Conservation (phyloP, 2,888 invertebrate genomes). For the Tenthredo mesomela region DNA sequence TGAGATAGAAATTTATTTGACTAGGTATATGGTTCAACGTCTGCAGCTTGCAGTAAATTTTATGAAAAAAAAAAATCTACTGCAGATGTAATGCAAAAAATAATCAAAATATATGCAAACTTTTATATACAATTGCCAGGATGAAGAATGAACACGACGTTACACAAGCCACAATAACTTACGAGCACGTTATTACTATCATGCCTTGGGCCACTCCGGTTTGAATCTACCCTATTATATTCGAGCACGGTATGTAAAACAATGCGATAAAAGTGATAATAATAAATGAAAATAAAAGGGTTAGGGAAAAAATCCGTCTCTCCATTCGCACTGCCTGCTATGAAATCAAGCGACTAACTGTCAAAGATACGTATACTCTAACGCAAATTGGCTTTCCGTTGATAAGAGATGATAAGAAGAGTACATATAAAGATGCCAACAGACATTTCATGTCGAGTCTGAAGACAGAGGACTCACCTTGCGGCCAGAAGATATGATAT, state of each 20-base stretch:
- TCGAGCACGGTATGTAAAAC: conserved; percentile 16
- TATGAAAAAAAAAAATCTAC: background rate
- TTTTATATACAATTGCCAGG: conserved; percentile 19
- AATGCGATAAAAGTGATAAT: conserved; percentile 5
- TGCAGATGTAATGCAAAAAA: background rate
- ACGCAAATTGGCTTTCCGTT: conserved; percentile 28
- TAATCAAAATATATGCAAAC: background rate
- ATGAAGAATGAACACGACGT: conserved; percentile 45
- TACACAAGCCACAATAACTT: conserved; percentile 43
- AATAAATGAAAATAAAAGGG: background rate
- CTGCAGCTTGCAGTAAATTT: background rate
- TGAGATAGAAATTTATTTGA: background rate
- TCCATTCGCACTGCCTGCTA: conserved; percentile 15
- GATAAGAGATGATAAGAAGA: conserved; percentile 45
- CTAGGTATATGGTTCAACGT: background rate
- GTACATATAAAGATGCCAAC: conserved; percentile 14
- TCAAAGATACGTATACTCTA: conserved; percentile 33
- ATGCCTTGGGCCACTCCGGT: conserved; percentile 49
- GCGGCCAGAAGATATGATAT: background rate
- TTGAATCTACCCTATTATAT: conserved; percentile 27
- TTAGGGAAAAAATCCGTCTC: conserved; percentile 1
- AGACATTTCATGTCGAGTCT: conserved; percentile 5
- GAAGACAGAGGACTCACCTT: background rate
- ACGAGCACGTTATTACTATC: conserved; percentile 29
- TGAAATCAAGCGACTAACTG: conserved; percentile 34